phyloP scores from a whole-genome alignment of 2,797 vertebrate genomes.

The Myotis pilosus region DNA sequence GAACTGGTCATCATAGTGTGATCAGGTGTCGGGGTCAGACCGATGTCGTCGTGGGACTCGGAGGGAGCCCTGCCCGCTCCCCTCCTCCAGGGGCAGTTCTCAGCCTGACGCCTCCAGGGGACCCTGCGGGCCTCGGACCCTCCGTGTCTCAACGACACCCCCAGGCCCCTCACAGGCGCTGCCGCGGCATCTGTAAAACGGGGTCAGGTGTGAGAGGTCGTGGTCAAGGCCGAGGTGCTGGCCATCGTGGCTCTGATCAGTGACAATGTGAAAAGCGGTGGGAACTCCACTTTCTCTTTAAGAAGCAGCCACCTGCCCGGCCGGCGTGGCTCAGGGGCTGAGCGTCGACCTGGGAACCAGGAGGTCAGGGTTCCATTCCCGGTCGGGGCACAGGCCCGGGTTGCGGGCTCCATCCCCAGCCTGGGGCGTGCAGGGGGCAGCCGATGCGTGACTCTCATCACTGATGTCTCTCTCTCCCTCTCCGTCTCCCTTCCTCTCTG shows the following conservation, averaged over 20 bases:
- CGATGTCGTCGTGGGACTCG: accelerated
- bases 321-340: too few species aligned
- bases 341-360: too few species aligned
- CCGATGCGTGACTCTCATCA: too few species aligned
- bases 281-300: not conserved
- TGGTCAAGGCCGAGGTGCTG: accelerated
- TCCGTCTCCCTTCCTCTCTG: too few species aligned
- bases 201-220: accelerated
- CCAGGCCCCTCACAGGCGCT: accelerated
- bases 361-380: too few species aligned
- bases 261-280: accelerated
- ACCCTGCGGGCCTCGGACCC: not conserved
- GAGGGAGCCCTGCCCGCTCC: not conserved
- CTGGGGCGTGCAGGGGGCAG: too few species aligned
- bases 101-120: accelerated
- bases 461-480: too few species aligned
- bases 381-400: too few species aligned
- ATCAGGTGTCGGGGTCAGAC: not conserved
- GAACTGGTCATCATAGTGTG: not conserved
- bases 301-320: too few species aligned
- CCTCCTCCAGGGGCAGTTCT: not conserved
- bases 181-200: not conserved
- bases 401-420: too few species aligned
- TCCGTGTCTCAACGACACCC: not conserved
- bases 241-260: accelerated